A percentile compares a stretch with the other conserved stretches of the same genome.
These are phyloP conservation scores for Isotomurus palustris DNA, from an alignment of 2,888 invertebrate genomes.

Conservation along the genomic window DNA sequence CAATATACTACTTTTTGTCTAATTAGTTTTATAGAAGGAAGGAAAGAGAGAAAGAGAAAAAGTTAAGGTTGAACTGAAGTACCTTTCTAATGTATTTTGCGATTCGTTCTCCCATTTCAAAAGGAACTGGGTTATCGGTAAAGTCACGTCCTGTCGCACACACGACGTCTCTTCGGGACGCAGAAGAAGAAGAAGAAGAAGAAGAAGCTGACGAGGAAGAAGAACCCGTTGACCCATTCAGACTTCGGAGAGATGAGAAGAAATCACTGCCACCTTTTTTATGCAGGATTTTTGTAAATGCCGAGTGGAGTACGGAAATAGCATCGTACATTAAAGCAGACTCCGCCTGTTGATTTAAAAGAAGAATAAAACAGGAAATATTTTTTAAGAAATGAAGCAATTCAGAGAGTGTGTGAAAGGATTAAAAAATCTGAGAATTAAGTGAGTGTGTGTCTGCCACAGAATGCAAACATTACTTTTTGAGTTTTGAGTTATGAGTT, in stretches of 20 bases:
- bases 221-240: conserved; percentile 22
- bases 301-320: conserved; percentile 84
- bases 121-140: conserved; percentile 78
- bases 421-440: neutral
- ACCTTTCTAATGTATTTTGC: conserved; percentile 80
- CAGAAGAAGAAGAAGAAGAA: no score
- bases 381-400: neutral
- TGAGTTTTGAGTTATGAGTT: no score
- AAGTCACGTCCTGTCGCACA: conserved; percentile 45
- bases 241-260: conserved; percentile 52
- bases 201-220: neutral
- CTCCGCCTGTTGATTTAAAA: conserved; percentile 63
- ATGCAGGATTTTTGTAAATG: conserved; percentile 77
- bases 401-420: neutral
- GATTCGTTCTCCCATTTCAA: conserved; percentile 89
- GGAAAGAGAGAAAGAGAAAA: no score
- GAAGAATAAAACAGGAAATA: neutral
- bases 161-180: conserved; percentile 36
- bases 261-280: conserved; percentile 84
- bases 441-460: neutral
- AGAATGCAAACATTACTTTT: no score
- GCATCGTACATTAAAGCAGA: conserved; percentile 95
- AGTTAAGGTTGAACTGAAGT: no score
- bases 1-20: no score
- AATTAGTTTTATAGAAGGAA: no score